Evolutionary conservation across 2,113 vertebrate species (phyloP).

Genomic region (Peromyscus leucopus): DNA sequence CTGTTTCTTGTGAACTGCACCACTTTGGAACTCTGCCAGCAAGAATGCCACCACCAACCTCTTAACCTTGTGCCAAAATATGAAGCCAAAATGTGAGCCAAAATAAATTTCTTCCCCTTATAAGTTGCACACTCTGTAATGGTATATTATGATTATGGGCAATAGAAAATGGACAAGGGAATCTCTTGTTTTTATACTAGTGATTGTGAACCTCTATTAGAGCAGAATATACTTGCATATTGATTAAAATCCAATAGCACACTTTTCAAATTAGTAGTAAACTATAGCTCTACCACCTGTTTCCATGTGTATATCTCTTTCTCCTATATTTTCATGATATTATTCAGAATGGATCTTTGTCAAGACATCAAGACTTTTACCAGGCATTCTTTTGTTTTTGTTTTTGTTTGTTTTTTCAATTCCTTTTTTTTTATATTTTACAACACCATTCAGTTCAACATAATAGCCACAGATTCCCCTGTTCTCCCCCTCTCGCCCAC

Average conservation of each 20-base stretch:
- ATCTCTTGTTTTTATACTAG: not conserved
- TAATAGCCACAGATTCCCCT: too few species aligned
- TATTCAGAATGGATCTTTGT: not conserved
- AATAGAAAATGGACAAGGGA: not conserved
- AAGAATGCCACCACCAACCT: not conserved
- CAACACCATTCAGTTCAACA: too few species aligned
- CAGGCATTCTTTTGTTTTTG: too few species aligned
- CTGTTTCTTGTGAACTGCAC: not conserved
- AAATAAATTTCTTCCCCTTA: not conserved
- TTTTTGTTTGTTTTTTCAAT: too few species aligned
- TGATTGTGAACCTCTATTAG: not conserved
- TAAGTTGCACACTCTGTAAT: not conserved
- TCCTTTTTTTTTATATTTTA: too few species aligned
- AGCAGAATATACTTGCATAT: not conserved
- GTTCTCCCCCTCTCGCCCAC: too few species aligned
- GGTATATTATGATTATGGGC: not conserved
- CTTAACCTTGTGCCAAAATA: not conserved
- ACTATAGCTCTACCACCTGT: not conserved
- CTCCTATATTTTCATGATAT: not conserved
- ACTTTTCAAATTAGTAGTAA: not conserved
- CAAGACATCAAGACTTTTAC: not conserved
- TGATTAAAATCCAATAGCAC: not conserved
- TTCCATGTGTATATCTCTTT: not conserved
- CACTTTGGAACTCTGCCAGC: not conserved
- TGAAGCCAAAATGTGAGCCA: not conserved